Base-by-base conservation (phyloP, 53 echinoderm and acorn worm genomes). In the Echinarachnius parma region DNA sequence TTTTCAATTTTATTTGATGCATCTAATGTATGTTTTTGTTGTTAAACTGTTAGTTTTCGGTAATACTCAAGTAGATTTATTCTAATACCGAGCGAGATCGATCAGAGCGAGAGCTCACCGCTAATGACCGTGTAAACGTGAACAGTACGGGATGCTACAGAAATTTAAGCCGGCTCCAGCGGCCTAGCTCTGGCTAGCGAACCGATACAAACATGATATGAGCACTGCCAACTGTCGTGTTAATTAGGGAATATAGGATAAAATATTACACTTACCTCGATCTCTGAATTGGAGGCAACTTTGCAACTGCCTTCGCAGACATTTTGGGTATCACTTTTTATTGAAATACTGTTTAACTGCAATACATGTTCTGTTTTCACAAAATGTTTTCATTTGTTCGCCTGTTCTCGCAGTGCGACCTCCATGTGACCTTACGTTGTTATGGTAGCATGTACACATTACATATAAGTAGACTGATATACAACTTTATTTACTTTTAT, bases 201-300 rank as follows among this genome's bases (percentile, higher is more conserved):
- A 13, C 7, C 7, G 42, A 13, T 39, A 39, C 13, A 39, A 39
- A 39, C 42, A 39, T 7, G n/a, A n/a, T n/a, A n/a, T n/a, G n/a
- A n/a, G n/a, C n/a, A n/a, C n/a, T n/a, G n/a, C 42, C 42, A 39
- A 9, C 42, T 39, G 13, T 13, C 13, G 13, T 39, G 42, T 39
- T 39, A 9, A 39, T 39, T 13, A 39, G 7, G 42, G 13, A 5
- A 13, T 9, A 39, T 13, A 39, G 7, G 42, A 9, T 39, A 39
- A 5, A 39, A 39, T 39, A 39, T 29, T 25, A 26, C 33, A 25
- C 64, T 47, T 50, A 77, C 72, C 59, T 81, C n/a, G 47, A 80
- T 79, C 84, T 55, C 42, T 54, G 65, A 44, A 92, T 92, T 27
- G 92, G 92, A 28, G 92, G 92, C 27, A 92, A 64, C 60, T 84